Percentiles rank a stretch among this genome's conserved stretches.
These are phyloP conservation scores for Mormyrus proboscirostris DNA, from an alignment of 2,797 vertebrate species.

Conservation along the genomic window DNA sequence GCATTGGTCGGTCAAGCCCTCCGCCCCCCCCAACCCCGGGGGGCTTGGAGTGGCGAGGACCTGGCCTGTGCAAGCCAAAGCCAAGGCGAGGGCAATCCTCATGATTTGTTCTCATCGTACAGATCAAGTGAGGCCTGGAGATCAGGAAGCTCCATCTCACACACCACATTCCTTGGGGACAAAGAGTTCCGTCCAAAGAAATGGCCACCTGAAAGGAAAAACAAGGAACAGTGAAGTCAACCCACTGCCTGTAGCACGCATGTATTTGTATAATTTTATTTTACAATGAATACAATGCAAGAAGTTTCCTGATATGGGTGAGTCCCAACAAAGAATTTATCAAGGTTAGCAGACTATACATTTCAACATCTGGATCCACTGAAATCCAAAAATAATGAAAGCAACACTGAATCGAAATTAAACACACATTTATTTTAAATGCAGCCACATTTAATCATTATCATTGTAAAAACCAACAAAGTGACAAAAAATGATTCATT, in stretches of 20 bases:
- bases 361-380: background rate
- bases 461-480: background rate
- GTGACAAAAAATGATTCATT: background rate
- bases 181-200: conserved; percentile 83
- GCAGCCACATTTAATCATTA: background rate
- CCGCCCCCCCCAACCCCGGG: background rate
- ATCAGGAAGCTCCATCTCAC: conserved; percentile 84
- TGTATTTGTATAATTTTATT: background rate
- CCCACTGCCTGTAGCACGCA: background rate
- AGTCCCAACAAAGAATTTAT: background rate
- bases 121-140: conserved; percentile 84
- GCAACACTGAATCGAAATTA: background rate
- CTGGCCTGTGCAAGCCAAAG: conserved; percentile 9
- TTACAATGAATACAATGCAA: background rate
- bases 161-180: conserved; percentile 76
- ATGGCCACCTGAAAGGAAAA: conserved; percentile 62
- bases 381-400: background rate
- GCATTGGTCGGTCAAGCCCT: background rate
- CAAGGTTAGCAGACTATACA: background rate
- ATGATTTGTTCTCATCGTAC: conserved; percentile 93
- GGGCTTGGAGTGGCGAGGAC: background rate
- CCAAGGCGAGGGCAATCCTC: conserved; percentile 52
- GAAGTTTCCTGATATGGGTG: background rate
- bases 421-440: background rate
- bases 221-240: background rate